Evolutionary conservation across 1,140 invertebrate species (phyloP).

Genomic region (Aphelenchoides avenae): DNA sequence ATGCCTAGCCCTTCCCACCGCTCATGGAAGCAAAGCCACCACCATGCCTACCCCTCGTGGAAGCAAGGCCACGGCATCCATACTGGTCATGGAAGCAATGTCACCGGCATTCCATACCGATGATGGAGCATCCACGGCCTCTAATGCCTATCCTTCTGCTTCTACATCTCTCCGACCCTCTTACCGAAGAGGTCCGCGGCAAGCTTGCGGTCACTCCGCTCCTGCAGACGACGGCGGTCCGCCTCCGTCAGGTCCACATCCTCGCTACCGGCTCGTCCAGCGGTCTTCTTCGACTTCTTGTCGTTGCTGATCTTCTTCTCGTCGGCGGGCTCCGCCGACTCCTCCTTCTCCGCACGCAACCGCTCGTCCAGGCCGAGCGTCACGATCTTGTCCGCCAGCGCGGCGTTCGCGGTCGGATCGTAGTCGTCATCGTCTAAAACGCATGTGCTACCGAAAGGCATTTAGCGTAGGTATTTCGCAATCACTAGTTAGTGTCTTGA

Average conservation of each 20-base stretch:
- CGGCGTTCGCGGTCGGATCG: slow-evolving; percentile 19
- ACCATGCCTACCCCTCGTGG: too few species aligned
- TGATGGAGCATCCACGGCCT: too few species aligned
- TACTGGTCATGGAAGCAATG: too few species aligned
- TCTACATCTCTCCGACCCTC: background rate
- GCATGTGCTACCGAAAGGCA: too few species aligned
- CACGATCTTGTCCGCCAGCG: slow-evolving; percentile 31
- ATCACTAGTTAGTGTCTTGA: too few species aligned
- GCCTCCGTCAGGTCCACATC: slow-evolving; percentile 8
- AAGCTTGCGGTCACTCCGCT: slow-evolving; percentile 20
- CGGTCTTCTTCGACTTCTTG: slow-evolving; percentile 12
- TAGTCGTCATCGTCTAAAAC: slow-evolving; percentile 34
- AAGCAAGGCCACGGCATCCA: too few species aligned
- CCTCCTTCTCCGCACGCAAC: slow-evolving; percentile 3
- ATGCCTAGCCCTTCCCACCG: background rate
- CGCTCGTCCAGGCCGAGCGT: slow-evolving; percentile 25
- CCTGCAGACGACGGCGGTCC: slow-evolving; percentile 23
- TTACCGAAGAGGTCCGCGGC: slow-evolving; percentile 34
- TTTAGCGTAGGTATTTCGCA: too few species aligned
- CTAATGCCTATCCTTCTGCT: too few species aligned
- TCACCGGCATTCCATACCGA: too few species aligned
- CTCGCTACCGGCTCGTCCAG: background rate
- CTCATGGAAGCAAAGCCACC: background rate
- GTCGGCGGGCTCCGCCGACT: background rate
- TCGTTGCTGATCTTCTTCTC: slow-evolving; percentile 4